Evolutionary conservation across 2,888 invertebrate genomes (phyloP).

Genomic region (Monoplex corrugatus): DNA sequence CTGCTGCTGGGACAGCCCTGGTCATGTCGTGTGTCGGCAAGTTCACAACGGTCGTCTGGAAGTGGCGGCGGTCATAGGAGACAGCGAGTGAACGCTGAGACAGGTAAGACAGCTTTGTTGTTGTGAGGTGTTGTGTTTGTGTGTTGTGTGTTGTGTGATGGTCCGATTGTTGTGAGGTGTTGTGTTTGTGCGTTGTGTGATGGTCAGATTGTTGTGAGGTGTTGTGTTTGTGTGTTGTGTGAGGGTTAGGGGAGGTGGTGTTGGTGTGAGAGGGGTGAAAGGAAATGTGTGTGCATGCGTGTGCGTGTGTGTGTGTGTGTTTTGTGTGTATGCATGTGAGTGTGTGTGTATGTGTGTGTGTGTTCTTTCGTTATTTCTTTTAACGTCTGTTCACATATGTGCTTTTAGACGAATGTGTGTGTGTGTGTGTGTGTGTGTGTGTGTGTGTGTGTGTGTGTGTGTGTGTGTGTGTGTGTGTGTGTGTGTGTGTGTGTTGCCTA

Average conservation of each 20-base stretch:
- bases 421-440: neutral
- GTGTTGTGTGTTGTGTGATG: no score
- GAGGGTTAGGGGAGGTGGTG: no score
- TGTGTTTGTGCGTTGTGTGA: no score
- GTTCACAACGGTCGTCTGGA: neutral
- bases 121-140: no score
- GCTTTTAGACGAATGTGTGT: no score
- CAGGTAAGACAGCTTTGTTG: neutral
- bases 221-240: no score
- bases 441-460: neutral
- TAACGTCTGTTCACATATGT: no score
- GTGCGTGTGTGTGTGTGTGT: no score
- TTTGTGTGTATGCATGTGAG: neutral
- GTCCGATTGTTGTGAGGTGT: neutral
- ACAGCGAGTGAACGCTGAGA: neutral
- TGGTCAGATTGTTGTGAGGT: no score
- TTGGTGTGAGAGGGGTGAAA: no score
- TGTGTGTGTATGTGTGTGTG: neutral
- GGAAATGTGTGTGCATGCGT: no score
- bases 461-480: neutral
- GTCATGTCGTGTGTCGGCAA: neutral
- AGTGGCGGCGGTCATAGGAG: neutral
- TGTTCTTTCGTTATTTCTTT: no score
- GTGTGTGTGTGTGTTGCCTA: neutral
- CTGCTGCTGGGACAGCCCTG: slow-evolving; percentile 1